Conservation (phyloP, 2,888 invertebrate species). For the Frankliniella intonsa region DNA sequence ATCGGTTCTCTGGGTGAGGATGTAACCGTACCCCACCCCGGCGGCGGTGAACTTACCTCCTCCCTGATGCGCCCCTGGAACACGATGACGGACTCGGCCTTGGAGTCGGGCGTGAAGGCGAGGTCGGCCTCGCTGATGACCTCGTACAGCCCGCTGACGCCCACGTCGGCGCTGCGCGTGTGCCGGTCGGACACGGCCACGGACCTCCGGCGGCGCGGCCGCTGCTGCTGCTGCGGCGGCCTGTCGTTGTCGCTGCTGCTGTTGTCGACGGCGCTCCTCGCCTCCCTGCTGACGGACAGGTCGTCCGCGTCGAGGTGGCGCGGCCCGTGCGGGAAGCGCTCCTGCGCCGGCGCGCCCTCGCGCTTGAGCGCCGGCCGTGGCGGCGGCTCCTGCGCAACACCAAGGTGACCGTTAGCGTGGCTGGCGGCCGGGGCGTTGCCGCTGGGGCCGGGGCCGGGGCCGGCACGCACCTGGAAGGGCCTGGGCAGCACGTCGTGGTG, state of each 20-base stretch:
- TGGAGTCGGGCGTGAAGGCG: constrained; percentile 78
- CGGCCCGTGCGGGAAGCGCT: constrained; percentile 73
- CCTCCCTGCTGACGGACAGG: constrained; percentile 37
- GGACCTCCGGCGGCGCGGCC: constrained; percentile 57
- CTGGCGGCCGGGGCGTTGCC: constrained; percentile 33
- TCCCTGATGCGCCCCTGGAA: constrained; percentile 83
- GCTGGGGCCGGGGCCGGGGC: constrained; percentile 43
- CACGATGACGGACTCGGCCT: constrained; percentile 76
- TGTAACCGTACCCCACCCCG: too few relatives aligned
- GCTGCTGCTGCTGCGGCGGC: constrained; percentile 47
- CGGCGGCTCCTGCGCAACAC: constrained; percentile 44
- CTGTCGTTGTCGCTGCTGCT: constrained; percentile 47
- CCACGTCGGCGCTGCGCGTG: constrained; percentile 78
- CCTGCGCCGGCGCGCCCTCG: constrained; percentile 49
- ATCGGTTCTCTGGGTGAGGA: too few relatives aligned
- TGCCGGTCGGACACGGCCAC: constrained; percentile 65
- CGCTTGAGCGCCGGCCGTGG: constrained; percentile 35
- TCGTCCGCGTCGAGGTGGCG: constrained; percentile 56
- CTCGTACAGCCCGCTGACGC: constrained; percentile 83
- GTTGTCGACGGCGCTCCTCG: constrained; percentile 34
- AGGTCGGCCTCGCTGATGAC: constrained; percentile 89
- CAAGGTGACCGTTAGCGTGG: too few relatives aligned
- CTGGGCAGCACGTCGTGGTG: constrained; percentile 40
- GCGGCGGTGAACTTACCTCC: constrained; percentile 54
- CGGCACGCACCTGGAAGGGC: constrained; percentile 39